Percentiles rank a stretch among this genome's conserved stretches.
phyloP scores from a whole-genome alignment of 2,888 invertebrate species.

The Neoaliturus tenellus region DNA sequence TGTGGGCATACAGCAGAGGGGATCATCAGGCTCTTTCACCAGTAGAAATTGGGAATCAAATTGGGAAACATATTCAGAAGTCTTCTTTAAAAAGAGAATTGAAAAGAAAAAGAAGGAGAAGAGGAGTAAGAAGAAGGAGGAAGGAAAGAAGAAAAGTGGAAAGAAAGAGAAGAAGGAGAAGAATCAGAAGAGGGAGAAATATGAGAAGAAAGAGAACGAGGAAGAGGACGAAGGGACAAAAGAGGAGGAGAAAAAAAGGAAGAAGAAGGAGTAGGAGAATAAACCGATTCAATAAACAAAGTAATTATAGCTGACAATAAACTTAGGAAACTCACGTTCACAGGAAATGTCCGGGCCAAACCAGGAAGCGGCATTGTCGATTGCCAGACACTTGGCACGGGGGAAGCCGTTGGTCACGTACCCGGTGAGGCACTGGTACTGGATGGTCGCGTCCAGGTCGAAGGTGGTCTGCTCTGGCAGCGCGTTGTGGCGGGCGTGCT shows the following conservation, averaged over 20 bases:
- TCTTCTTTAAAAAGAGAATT: neutral
- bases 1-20: constrained; percentile 72
- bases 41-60: too few species aligned
- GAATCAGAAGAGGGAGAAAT: neutral
- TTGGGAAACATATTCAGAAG: neutral
- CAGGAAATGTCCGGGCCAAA: constrained; percentile 98
- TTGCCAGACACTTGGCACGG: constrained; percentile 94
- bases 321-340: constrained; percentile 82
- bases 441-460: constrained; percentile 91
- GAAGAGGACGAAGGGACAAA: neutral
- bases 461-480: constrained; percentile 91
- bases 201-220: neutral
- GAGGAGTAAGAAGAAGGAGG: neutral
- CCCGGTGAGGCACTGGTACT: constrained; percentile 96
- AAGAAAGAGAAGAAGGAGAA: neutral
- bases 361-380: constrained; percentile 93
- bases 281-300: neutral
- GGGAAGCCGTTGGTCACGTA: constrained; percentile 95
- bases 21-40: too few species aligned
- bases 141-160: neutral
- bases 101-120: neutral
- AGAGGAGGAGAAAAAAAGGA: neutral
- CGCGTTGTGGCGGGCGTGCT: constrained; percentile 93
- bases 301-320: neutral
- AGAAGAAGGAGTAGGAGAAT: neutral